Conservation (phyloP, 2,113 vertebrate species). For the Callionymus lyra region DNA sequence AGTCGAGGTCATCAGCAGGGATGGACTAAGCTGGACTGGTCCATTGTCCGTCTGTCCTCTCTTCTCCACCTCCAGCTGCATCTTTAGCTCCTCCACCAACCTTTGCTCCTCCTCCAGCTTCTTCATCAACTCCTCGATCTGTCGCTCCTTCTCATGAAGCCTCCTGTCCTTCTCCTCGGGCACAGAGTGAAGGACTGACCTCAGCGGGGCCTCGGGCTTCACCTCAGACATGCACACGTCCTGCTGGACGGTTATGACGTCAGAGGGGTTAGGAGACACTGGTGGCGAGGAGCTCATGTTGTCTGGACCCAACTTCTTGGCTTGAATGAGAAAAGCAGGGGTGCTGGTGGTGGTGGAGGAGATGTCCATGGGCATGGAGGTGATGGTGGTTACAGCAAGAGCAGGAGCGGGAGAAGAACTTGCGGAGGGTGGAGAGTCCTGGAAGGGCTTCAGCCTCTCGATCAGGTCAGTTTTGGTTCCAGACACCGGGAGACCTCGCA, state of each 20-base stretch:
- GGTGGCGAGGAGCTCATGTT: slow-evolving; percentile 72
- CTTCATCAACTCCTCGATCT: slow-evolving; percentile 90
- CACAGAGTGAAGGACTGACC: slow-evolving; percentile 47
- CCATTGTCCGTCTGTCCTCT: slow-evolving; percentile 55
- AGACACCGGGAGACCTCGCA: slow-evolving; percentile 89
- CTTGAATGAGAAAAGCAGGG: slow-evolving; percentile 29
- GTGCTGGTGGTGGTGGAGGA: slow-evolving; percentile 13
- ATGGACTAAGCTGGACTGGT: slow-evolving; percentile 2
- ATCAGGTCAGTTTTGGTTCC: slow-evolving; percentile 96
- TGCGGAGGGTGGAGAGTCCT: slow-evolving; percentile 61
- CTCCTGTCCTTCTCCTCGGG: slow-evolving; percentile 74
- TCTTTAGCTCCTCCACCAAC: slow-evolving; percentile 90
- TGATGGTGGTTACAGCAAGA: slow-evolving; percentile 13
- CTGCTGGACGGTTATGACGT: slow-evolving; percentile 63
- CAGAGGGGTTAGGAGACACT: slow-evolving; percentile 73
- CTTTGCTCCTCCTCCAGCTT: slow-evolving; percentile 94
- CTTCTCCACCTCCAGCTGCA: slow-evolving; percentile 94
- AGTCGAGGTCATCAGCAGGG: slow-evolving; percentile 11
- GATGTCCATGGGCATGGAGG: slow-evolving; percentile 58
- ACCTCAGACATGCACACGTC: slow-evolving; percentile 69
- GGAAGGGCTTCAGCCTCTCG: slow-evolving; percentile 87
- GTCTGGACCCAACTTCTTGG: slow-evolving; percentile 52
- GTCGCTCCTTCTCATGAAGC: slow-evolving; percentile 93
- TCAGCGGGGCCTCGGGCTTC: slow-evolving; percentile 37
- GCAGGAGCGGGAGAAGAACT: too few relatives aligned